Evolutionary conservation across 2,113 vertebrate genomes (phyloP), one percentile per base, ranked within the genome.

Genomic region (Oncorhynchus mykiss): DNA sequence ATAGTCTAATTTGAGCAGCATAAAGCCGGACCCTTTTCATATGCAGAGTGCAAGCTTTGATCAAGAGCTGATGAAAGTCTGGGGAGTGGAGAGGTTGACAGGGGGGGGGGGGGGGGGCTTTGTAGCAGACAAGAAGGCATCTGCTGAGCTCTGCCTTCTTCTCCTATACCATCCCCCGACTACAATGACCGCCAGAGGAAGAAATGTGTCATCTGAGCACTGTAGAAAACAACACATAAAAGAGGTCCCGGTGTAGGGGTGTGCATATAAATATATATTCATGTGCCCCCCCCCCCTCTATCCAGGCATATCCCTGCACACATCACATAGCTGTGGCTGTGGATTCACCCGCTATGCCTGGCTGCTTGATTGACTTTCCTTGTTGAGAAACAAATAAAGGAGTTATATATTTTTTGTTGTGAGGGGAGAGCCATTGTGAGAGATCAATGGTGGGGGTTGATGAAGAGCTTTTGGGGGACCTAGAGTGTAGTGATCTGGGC

Each of bases 51-150:
- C 78, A 60, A 60, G 75, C 92, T 94, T 94, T 94, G 92, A 94
- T 94, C 93, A 78, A 74, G 59, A 74, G 75, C 81, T 86, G 90
- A 92, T 93, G 87, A 93, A 94, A 94, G 92, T 90, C 78, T 82
- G 85, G 88, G 75, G 75, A 75, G 75, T 73, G 66, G 65, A 79
- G 75, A 76, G 83, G 75, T 71, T 65, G 73, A 69, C 51, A 5
- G 34, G 34, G 31, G 31, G 31, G 80, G 91, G 31, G 80, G 91
- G 91, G 93, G 91, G 89, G 90, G 83, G 83, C 92, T 96, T 97
- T 95, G 94, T 97, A 91, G 94, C 91, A 87, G 85, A 95, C 93
- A 94, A 95, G 95, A 95, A 95, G 92, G 94, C 95, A 95, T 97
- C 95, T 96, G 95, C 93, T 67, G 72, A 89, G 77, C 82, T 90